Conservation (phyloP, 2,797 vertebrate species). For the Phrynocephalus vlangalii region DNA sequence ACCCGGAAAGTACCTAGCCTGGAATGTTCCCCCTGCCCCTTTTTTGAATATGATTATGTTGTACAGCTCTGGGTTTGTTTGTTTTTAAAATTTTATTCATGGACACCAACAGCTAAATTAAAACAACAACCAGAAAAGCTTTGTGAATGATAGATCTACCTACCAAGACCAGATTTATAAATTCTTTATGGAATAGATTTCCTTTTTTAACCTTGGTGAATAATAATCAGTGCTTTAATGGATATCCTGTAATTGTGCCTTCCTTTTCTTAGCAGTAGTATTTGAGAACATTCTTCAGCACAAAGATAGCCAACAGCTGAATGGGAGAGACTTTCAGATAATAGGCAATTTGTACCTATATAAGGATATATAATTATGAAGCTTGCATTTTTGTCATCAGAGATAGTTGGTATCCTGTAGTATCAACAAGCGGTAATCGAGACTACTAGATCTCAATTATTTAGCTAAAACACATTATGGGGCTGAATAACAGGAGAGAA, state of each 20-base stretch:
- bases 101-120: too few species aligned
- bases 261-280: not conserved
- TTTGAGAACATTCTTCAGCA: not conserved
- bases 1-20: too few species aligned
- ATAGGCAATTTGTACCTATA: not conserved
- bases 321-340: not conserved
- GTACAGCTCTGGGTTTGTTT: too few species aligned
- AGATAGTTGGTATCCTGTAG: conserved; percentile 36
- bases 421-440: conserved; percentile 53
- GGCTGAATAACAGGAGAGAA: conserved; percentile 3
- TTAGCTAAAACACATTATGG: conserved; percentile 43
- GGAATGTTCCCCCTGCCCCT: too few species aligned
- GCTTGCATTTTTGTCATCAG: conserved; percentile 63
- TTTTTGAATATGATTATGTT: too few species aligned
- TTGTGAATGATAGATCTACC: too few species aligned
- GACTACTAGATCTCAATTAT: conserved; percentile 58
- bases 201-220: not conserved
- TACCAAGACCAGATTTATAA: too few species aligned
- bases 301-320: not conserved
- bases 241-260: not conserved
- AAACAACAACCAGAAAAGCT: too few species aligned
- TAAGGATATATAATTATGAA: conserved; percentile 15
- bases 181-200: not conserved
- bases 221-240: not conserved
- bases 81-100: too few species aligned